phyloP scores from a whole-genome alignment of 2,113 vertebrate species.

The Leptobrachium ailaonicum region DNA sequence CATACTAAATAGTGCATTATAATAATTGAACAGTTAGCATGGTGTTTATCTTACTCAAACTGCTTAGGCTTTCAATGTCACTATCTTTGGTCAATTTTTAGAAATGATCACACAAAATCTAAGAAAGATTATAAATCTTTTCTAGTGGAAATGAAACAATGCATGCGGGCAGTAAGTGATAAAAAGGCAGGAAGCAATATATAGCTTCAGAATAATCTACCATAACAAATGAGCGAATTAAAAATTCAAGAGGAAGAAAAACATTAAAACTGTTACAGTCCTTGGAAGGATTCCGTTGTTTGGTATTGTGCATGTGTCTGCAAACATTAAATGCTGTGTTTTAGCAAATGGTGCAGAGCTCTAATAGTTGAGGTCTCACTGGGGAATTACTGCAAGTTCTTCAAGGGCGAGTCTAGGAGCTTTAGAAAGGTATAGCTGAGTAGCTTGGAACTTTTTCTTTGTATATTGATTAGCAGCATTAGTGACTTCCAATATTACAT shows the following conservation, averaged over 20 bases:
- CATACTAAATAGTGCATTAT: no score
- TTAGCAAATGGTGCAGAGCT: slow-evolving; percentile 20
- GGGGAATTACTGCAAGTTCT: neutral
- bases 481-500: no score
- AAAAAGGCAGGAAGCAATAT: slow-evolving; percentile 17
- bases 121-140: neutral
- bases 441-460: neutral
- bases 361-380: neutral
- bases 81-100: no score
- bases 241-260: slow-evolving; percentile 42
- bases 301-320: slow-evolving; percentile 18
- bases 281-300: slow-evolving; percentile 32
- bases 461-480: neutral
- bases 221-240: slow-evolving; percentile 38
- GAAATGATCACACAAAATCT: no score
- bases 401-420: neutral
- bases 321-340: slow-evolving; percentile 26
- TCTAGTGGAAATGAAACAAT: neutral
- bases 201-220: slow-evolving; percentile 8
- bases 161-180: neutral
- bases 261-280: slow-evolving; percentile 48
- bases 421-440: neutral
- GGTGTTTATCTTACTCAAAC: no score
- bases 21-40: no score
- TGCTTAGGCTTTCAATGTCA: no score